These are phyloP conservation scores for Cremastinae sp. DNA, from an alignment of 2,888 invertebrate genomes.

Conservation along the genomic window DNA sequence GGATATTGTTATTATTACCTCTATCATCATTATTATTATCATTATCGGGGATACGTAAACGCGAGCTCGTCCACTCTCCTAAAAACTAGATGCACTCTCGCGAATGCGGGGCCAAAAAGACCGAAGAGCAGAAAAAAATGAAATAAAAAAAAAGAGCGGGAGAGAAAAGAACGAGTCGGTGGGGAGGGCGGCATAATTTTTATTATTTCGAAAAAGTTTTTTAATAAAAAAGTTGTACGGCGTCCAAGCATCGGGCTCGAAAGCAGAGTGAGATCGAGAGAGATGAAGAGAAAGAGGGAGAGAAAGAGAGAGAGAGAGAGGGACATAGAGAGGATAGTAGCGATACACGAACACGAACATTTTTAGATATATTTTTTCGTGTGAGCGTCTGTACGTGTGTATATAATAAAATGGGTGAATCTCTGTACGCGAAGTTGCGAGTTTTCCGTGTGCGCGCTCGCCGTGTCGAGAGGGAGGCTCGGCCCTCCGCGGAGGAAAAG, in stretches of 20 bases:
- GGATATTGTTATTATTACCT: too few relatives aligned
- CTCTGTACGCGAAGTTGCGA: conserved; percentile 8
- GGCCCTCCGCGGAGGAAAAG: conserved; percentile 44
- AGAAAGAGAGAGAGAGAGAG: too few relatives aligned
- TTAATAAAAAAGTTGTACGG: conserved; percentile 79
- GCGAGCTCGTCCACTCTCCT: background rate
- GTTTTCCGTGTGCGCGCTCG: conserved; percentile 6
- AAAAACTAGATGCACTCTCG: conserved; percentile 24
- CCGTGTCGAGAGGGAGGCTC: conserved; percentile 46
- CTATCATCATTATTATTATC: too few relatives aligned
- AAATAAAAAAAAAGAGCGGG: conserved; percentile 7
- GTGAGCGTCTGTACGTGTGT: background rate
- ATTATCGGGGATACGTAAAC: too few relatives aligned
- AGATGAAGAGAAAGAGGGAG: too few relatives aligned
- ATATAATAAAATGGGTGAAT: conserved; percentile 14
- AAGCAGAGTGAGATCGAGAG: too few relatives aligned
- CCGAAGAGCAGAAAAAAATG: conserved; percentile 5
- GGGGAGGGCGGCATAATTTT: conserved; percentile 56
- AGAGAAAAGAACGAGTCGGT: conserved; percentile 18
- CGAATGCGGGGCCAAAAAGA: conserved; percentile 13
- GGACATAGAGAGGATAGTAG: too few relatives aligned
- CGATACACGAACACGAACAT: too few relatives aligned
- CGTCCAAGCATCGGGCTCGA: conserved; percentile 50
- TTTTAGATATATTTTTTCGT: too few relatives aligned
- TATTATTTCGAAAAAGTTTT: conserved; percentile 75